These are phyloP conservation scores for Pagetopsis macropterus DNA, from an alignment of 2,797 vertebrate genomes.

Conservation along the genomic window DNA sequence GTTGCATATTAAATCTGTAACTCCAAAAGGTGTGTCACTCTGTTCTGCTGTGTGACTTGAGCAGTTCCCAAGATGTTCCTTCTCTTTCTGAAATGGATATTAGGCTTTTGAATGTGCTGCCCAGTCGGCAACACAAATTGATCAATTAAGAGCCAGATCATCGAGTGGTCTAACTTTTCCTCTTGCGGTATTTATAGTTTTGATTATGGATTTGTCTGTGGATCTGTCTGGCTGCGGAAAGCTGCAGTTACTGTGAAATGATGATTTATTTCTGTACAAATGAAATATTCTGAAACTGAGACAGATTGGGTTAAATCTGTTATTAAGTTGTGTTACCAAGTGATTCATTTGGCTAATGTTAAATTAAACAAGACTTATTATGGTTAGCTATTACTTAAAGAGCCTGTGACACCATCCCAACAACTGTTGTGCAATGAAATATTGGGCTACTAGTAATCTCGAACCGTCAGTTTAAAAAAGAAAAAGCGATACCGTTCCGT, in stretches of 20 bases:
- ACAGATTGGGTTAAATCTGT: not conserved
- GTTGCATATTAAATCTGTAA: not conserved
- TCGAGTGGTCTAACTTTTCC: not conserved
- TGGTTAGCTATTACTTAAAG: not conserved
- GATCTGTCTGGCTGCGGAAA: not conserved
- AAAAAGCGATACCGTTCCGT: too few relatives aligned
- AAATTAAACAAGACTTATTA: not conserved
- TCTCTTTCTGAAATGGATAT: constrained; percentile 1
- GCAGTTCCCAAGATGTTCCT: not conserved
- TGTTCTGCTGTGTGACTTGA: not conserved
- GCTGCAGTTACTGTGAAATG: not conserved
- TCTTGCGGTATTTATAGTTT: not conserved
- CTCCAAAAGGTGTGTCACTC: too few relatives aligned
- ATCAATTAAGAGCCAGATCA: constrained; percentile 12
- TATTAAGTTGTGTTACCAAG: not conserved
- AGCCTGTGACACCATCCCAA: too few relatives aligned
- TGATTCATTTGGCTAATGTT: not conserved
- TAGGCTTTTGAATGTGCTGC: not conserved
- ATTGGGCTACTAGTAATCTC: too few relatives aligned
- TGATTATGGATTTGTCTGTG: not conserved
- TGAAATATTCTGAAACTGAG: not conserved
- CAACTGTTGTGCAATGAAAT: too few relatives aligned
- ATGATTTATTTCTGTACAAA: not conserved
- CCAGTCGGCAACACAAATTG: constrained; percentile 13
- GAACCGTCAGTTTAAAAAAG: too few relatives aligned